Base-by-base conservation (phyloP, 2,888 invertebrate species). In the Holacanthella duospinosa region DNA sequence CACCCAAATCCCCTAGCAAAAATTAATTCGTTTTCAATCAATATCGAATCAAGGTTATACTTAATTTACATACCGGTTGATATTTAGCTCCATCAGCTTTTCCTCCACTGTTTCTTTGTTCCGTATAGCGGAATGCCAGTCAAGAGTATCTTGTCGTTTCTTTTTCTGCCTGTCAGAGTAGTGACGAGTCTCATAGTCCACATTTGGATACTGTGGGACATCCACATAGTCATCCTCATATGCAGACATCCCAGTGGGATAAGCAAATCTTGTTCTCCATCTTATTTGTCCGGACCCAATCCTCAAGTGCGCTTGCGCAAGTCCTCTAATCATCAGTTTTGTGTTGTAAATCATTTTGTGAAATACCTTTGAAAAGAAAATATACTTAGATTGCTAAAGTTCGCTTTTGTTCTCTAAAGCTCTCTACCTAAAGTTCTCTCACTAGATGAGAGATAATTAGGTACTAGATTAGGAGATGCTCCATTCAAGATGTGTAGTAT, bases 51-150 rank as follows among this genome's bases (percentile, higher is more conserved):
- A n/a, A n/a, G n/a, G n/a, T n/a, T n/a, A n/a, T n/a, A n/a, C n/a
- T n/a, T n/a, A n/a, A 29, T 54, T 43, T 25, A 36, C 55, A 43
- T 67, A 72, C 72, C 65, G 55, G 0, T 88, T 88, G 84, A 90
- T 86, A 76, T 91, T 91, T 27, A 91, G 74, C 71, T 87, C 88
- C 60, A 89, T 84, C 72, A 89, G 81, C 75, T 93, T 93, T 76
- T 90, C 89, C 78, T 93, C 92, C 0, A 90, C 82, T 0, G 89
- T 89, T 63, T 83, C 81, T 16, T 87, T 74, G 1, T 80, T 76
- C 75, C 82, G 81, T 19, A 91, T 82, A 74, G 83, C 80, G 21
- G 85, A 79, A 73, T 84, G 78, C 76, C 81, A 77, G 1, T 74
- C 69, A 67, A 81, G 75, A 0, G 79, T 77, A 63, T 78, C 75